Conservation (phyloP, 2,797 vertebrate genomes). For the Lacerta agilis region DNA sequence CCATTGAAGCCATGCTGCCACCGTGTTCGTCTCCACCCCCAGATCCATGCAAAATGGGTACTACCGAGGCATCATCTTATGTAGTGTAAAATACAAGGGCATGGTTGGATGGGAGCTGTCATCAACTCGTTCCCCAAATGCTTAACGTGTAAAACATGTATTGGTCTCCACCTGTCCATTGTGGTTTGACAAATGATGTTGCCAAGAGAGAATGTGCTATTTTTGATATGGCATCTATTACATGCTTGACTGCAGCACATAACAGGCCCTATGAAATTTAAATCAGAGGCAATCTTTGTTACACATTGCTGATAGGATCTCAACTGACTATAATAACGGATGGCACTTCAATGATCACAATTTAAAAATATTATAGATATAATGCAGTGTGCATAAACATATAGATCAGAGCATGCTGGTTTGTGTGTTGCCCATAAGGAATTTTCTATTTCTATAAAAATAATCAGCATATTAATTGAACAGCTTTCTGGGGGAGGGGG, state of each 20-base stretch:
- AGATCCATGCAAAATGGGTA: neutral
- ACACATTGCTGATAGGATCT: conserved; percentile 39
- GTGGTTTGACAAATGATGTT: conserved; percentile 54
- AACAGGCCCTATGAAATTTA: conserved; percentile 17
- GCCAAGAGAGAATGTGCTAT: conserved; percentile 59
- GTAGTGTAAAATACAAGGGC: neutral
- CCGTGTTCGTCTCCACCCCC: too few species aligned
- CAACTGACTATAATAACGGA: neutral
- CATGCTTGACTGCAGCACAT: conserved; percentile 33
- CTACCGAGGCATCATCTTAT: neutral
- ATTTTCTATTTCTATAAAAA: neutral
- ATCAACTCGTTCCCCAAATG: neutral
- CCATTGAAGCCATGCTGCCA: too few species aligned
- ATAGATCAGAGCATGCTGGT: conserved; percentile 20
- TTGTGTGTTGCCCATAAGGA: neutral
- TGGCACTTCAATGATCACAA: conserved; percentile 21
- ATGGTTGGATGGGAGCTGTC: neutral
- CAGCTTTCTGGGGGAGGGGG: neutral
- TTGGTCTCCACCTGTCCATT: conserved; percentile 33
- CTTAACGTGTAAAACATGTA: conserved; percentile 35
- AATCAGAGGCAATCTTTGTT: neutral
- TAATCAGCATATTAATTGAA: conserved; percentile 1
- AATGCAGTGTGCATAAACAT: conserved; percentile 33
- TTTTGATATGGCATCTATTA: conserved; percentile 44
- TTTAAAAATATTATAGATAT: conserved; percentile 38